A percentile compares a stretch with the other conserved stretches of the same genome.
These are phyloP conservation scores for Tupaia tana DNA, from an alignment of 2,113 vertebrate genomes.

Conservation along the genomic window DNA sequence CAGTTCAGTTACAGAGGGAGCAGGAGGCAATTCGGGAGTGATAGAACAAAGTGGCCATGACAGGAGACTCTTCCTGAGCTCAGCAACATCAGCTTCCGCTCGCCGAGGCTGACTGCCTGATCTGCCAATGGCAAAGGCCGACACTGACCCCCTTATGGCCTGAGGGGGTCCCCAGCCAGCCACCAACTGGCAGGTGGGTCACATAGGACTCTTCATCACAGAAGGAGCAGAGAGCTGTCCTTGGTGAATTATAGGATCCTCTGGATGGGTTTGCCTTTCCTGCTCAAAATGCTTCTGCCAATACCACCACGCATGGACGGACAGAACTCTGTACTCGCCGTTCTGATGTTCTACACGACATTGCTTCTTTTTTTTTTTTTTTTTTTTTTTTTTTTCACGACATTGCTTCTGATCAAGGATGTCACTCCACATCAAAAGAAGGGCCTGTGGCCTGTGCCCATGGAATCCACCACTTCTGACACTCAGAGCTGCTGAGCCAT, in stretches of 20 bases:
- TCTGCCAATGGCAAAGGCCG: not conserved
- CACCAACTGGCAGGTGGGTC: not conserved
- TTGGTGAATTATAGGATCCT: not conserved
- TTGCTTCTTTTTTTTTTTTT: too few species aligned
- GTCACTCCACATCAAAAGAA: not conserved
- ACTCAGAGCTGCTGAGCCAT: not conserved
- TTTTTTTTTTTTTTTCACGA: too few species aligned
- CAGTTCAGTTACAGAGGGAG: too few species aligned
- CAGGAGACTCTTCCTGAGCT: not conserved
- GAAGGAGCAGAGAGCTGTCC: not conserved
- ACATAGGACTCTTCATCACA: not conserved
- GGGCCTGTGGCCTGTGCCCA: not conserved
- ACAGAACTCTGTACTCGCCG: accelerated
- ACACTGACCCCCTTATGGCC: not conserved
- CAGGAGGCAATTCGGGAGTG: too few species aligned
- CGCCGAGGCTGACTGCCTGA: too few species aligned
- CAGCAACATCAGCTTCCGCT: not conserved
- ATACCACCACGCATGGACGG: not conserved
- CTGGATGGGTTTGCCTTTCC: not conserved
- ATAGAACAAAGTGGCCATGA: not conserved
- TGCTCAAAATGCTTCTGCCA: not conserved
- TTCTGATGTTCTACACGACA: not conserved
- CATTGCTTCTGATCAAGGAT: not conserved
- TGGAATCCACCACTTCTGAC: not conserved
- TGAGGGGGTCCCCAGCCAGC: not conserved